Percentiles rank a stretch among this genome's conserved stretches.
Conservation (phyloP, 2,888 invertebrate species). For the Liodrosophila aerea region DNA sequence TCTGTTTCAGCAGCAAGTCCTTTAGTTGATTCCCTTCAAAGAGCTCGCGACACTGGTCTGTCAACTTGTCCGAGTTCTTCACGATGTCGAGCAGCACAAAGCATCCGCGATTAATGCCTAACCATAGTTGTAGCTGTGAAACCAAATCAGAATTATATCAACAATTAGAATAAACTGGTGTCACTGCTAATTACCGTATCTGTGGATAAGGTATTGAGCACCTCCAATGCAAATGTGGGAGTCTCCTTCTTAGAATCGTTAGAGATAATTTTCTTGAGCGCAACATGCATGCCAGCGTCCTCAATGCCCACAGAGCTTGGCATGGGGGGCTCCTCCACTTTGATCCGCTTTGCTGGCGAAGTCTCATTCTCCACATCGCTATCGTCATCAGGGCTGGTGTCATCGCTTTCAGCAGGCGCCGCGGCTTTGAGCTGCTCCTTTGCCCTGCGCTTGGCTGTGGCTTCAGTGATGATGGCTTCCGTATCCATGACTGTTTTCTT, state of each 20-base stretch:
- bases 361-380: constrained; percentile 29
- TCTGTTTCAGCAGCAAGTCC: constrained; percentile 83
- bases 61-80: constrained; percentile 84
- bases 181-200: constrained; percentile 83
- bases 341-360: constrained; percentile 16
- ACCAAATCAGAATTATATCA: not conserved
- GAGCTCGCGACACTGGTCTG: constrained; percentile 83
- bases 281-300: constrained; percentile 89
- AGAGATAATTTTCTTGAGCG: constrained; percentile 88
- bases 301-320: constrained; percentile 84
- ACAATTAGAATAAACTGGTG: not conserved
- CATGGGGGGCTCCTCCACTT: constrained; percentile 3
- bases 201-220: constrained; percentile 84
- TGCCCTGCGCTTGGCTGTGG: constrained; percentile 66
- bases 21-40: constrained; percentile 26
- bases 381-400: constrained; percentile 14
- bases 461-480: constrained; percentile 68
- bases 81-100: constrained; percentile 88
- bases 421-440: constrained; percentile 34
- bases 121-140: constrained; percentile 86
- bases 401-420: not conserved
- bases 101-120: constrained; percentile 89
- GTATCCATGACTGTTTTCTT: constrained; percentile 59
- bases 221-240: constrained; percentile 84
- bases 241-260: constrained; percentile 84